phyloP scores from a whole-genome alignment of 2,113 vertebrate species.

The Epinephelus lanceolatus region DNA sequence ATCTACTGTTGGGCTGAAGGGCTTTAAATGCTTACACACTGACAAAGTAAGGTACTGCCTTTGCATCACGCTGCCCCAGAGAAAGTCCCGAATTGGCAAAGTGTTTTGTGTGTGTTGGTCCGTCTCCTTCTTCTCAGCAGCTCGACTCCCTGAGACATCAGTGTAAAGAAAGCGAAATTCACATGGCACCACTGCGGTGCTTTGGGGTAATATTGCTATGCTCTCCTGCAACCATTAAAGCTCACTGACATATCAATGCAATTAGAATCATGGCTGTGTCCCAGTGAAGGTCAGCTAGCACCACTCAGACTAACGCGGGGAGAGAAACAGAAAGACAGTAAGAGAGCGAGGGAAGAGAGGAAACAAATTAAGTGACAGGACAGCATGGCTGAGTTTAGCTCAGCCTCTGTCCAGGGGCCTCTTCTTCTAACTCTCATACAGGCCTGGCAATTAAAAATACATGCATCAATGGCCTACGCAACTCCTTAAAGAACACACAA shows the following conservation, averaged over 20 bases:
- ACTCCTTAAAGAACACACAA: constrained; percentile 60
- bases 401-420: constrained; percentile 65
- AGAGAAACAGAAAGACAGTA: constrained; percentile 40
- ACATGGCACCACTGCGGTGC: constrained; percentile 31
- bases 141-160: constrained; percentile 52
- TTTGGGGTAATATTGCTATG: constrained; percentile 67
- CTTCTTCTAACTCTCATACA: constrained; percentile 55
- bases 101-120: constrained; percentile 18
- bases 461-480: constrained; percentile 72
- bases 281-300: constrained; percentile 77
- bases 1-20: constrained; percentile 2
- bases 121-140: constrained; percentile 30
- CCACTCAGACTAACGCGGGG: constrained; percentile 59
- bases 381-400: constrained; percentile 55
- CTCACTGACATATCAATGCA: constrained; percentile 75
- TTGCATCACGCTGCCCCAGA: constrained; percentile 25
- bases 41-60: constrained; percentile 29
- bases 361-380: constrained; percentile 77
- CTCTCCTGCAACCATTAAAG: constrained; percentile 64
- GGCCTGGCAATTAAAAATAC: constrained; percentile 84
- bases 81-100: constrained; percentile 24
- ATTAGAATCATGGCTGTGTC: constrained; percentile 77
- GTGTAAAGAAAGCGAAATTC: constrained; percentile 53
- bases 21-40: constrained; percentile 14
- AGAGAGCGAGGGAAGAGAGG: constrained; percentile 47